A percentile compares a stretch with the other conserved stretches of the same genome.
These are phyloP conservation scores for Himalopsyche anomala DNA, from an alignment of 2,888 invertebrate genomes.

Conservation along the genomic window DNA sequence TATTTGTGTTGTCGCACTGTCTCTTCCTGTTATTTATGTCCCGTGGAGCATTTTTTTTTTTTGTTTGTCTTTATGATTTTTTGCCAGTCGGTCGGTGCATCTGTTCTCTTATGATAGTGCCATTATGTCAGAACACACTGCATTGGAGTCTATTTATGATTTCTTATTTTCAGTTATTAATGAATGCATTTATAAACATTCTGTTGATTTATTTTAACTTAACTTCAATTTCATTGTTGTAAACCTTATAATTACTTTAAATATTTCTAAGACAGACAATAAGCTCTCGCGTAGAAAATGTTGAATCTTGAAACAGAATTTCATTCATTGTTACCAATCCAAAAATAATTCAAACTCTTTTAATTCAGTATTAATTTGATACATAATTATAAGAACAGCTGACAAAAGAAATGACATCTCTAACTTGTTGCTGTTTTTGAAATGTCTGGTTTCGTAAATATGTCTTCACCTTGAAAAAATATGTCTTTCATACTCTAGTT, in stretches of 20 bases:
- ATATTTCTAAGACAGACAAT: too few species aligned
- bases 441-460: slow-evolving; percentile 10
- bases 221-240: too few species aligned
- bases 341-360: too few species aligned
- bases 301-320: too few species aligned
- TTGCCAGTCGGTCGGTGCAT: slow-evolving; percentile 28
- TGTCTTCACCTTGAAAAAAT: slow-evolving; percentile 29
- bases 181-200: too few species aligned
- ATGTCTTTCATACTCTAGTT: slow-evolving; percentile 28
- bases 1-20: slow-evolving; percentile 8
- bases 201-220: too few species aligned
- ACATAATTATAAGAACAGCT: not conserved
- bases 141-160: too few species aligned
- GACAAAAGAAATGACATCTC: not conserved
- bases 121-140: not conserved
- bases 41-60: not conserved
- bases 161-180: too few species aligned
- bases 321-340: too few species aligned
- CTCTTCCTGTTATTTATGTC: slow-evolving; percentile 23
- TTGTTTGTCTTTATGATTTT: not conserved
- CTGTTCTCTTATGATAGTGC: not conserved
- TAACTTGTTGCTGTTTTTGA: not conserved
- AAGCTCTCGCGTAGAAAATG: too few species aligned
- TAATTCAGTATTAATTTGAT: too few species aligned
- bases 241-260: too few species aligned